phyloP scores from a whole-genome alignment of 2,113 vertebrate genomes.

The Dunckerocampus dactyliophorus region DNA sequence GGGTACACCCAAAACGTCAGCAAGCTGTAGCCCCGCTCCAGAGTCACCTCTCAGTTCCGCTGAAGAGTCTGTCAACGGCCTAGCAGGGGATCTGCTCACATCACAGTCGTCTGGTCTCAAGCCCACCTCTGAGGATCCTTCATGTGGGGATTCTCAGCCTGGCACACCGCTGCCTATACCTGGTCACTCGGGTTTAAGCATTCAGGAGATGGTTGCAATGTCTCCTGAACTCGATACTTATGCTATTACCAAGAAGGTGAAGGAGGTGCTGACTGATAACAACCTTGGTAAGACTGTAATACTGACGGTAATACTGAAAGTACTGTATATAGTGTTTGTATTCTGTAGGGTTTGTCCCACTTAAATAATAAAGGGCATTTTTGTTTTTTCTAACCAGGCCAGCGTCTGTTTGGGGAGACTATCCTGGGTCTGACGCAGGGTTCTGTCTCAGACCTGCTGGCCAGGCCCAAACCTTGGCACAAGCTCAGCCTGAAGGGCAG shows the following conservation, averaged over 20 bases:
- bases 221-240: constrained; percentile 93
- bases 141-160: constrained; percentile 80
- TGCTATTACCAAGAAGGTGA: constrained; percentile 94
- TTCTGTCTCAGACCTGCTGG: constrained; percentile 96
- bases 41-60: constrained; percentile 90
- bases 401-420: constrained; percentile 95
- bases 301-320: neutral
- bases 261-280: constrained; percentile 93
- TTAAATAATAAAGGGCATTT: constrained; percentile 8
- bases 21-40: constrained; percentile 92
- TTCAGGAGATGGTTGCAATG: constrained; percentile 91
- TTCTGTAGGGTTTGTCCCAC: neutral
- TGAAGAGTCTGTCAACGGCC: constrained; percentile 87
- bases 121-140: constrained; percentile 71
- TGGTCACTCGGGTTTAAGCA: constrained; percentile 83
- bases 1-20: constrained; percentile 93
- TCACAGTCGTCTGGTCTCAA: constrained; percentile 83
- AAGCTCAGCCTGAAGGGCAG: constrained; percentile 91
- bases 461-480: constrained; percentile 96
- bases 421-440: constrained; percentile 96
- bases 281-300: constrained; percentile 92
- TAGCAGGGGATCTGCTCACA: constrained; percentile 70
- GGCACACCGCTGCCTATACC: constrained; percentile 80
- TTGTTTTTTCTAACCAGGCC: constrained; percentile 72
- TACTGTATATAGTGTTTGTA: neutral